phyloP scores from a whole-genome alignment of 2,113 vertebrate species.

The Lampris megalopsis region DNA sequence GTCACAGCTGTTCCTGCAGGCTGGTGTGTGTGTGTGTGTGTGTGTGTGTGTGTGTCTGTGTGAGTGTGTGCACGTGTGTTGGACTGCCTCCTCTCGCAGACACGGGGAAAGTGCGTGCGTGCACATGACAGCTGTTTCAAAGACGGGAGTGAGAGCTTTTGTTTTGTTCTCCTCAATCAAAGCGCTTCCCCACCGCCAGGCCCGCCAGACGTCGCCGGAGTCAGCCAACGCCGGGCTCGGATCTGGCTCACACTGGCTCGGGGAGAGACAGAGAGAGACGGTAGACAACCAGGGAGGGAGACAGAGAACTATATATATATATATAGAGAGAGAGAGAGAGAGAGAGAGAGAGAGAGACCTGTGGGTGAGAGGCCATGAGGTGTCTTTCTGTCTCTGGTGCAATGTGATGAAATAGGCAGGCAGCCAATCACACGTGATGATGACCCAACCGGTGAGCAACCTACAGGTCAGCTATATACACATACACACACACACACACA shows the following conservation, averaged over 20 bases:
- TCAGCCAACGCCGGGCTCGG: conserved; percentile 60
- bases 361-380: conserved; percentile 72
- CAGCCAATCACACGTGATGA: conserved; percentile 74
- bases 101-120: not conserved
- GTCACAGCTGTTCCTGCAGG: conserved; percentile 37
- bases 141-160: conserved; percentile 66
- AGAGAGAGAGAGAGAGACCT: conserved; percentile 53
- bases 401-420: conserved; percentile 76
- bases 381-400: conserved; percentile 74
- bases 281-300: not conserved
- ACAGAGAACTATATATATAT: not conserved
- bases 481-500: conserved; percentile 25
- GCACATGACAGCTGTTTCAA: conserved; percentile 66
- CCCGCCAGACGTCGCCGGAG: conserved; percentile 68
- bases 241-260: conserved; percentile 48
- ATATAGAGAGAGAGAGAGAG: conserved; percentile 14
- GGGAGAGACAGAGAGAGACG: conserved; percentile 16
- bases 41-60: not conserved
- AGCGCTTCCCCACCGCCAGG: conserved; percentile 66
- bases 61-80: conserved; percentile 13
- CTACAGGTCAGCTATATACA: conserved; percentile 57
- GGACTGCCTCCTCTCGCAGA: no score
- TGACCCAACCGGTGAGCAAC: conserved; percentile 71
- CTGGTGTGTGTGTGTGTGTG: not conserved
- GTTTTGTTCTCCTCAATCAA: conserved; percentile 71